phyloP scores from a whole-genome alignment of 2,797 vertebrate species.

The Chanos chanos region DNA sequence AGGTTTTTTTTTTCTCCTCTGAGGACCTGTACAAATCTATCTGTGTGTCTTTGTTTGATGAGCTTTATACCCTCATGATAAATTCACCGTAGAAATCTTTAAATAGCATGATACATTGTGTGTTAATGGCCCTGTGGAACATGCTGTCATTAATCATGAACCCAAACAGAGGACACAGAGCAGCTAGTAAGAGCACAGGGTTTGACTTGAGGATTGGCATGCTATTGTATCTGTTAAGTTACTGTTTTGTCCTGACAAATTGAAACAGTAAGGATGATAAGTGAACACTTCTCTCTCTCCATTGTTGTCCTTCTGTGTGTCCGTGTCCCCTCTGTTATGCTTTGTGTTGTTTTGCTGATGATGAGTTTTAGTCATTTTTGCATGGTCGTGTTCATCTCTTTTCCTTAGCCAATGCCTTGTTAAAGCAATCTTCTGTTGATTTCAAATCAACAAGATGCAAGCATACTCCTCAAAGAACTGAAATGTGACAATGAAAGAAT shows the following conservation, averaged over 20 bases:
- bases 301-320: not conserved
- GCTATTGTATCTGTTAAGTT: conserved; percentile 4
- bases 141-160: conserved; percentile 28
- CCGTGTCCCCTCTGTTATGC: no score
- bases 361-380: no score
- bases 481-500: no score
- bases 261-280: conserved; percentile 11
- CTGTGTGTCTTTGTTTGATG: conserved; percentile 9
- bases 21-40: no score
- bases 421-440: no score
- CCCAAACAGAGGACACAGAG: not conserved
- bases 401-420: no score
- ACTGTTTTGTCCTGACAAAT: conserved; percentile 23
- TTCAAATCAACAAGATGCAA: no score
- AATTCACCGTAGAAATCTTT: conserved; percentile 23
- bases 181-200: not conserved
- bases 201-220: not conserved
- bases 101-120: conserved; percentile 35
- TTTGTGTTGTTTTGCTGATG: no score
- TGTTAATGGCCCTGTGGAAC: conserved; percentile 20
- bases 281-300: not conserved
- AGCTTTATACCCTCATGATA: conserved; percentile 13
- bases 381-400: no score
- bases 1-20: no score
- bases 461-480: no score